These are phyloP conservation scores for Octodon degus DNA, from an alignment of 2,113 vertebrate genomes.

Conservation along the genomic window DNA sequence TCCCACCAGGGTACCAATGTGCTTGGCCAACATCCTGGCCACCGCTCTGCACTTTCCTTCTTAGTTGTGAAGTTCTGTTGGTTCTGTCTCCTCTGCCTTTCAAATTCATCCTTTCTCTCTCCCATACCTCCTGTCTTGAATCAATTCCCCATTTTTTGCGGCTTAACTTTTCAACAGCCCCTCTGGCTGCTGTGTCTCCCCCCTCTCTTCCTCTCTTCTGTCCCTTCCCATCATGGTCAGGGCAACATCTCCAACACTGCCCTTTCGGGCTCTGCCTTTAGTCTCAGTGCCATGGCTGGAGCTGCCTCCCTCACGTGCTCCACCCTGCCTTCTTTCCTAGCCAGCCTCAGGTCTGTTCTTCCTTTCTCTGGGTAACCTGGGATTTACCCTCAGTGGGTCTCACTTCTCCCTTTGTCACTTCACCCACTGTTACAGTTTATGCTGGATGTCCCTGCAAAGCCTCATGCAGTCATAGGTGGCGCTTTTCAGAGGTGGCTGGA, in stretches of 20 bases:
- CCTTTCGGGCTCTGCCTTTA: background rate
- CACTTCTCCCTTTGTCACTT: background rate
- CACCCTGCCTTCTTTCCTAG: background rate
- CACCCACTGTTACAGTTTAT: background rate
- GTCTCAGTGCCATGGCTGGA: background rate
- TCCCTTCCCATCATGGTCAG: background rate
- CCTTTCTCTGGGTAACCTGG: background rate
- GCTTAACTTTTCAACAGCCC: background rate
- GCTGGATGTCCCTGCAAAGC: background rate
- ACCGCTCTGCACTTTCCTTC: background rate
- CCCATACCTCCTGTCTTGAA: background rate
- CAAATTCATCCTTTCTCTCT: background rate
- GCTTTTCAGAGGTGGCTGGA: background rate
- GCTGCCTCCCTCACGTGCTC: accelerated
- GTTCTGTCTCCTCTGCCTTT: background rate
- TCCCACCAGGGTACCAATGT: background rate
- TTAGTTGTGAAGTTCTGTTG: background rate
- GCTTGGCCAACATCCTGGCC: background rate
- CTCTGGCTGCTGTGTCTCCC: background rate
- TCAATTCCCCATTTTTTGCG: background rate
- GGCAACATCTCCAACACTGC: background rate
- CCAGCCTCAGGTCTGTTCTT: background rate
- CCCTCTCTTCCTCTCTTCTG: background rate
- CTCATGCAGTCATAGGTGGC: background rate
- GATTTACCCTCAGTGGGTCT: too few relatives aligned